Percentiles rank a stretch among this genome's conserved stretches.
Conservation (phyloP, 2,113 vertebrate genomes). For the Zapus hudsonius region DNA sequence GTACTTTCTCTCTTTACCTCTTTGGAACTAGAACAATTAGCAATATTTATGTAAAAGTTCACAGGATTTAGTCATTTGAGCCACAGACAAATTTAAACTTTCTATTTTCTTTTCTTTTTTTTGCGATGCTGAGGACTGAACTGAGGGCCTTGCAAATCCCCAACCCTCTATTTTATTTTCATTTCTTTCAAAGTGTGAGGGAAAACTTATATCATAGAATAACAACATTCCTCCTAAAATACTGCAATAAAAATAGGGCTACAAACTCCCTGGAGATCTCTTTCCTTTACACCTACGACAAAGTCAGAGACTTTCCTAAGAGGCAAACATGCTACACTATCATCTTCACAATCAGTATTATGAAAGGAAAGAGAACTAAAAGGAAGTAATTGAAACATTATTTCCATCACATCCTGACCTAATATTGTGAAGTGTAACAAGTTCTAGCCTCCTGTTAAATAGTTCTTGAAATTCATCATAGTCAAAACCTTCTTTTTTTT, state of each 20-base stretch:
- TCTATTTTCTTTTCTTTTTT: background rate
- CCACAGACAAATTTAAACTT: background rate
- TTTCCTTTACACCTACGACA: background rate
- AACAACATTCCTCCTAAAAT: slow-evolving; percentile 24
- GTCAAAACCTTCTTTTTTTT: background rate
- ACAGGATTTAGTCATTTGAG: slow-evolving; percentile 13
- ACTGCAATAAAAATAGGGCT: slow-evolving; percentile 27
- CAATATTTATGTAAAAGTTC: slow-evolving; percentile 20
- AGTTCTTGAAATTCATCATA: slow-evolving; percentile 30
- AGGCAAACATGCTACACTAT: background rate
- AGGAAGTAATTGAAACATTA: background rate
- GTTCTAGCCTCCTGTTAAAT: background rate
- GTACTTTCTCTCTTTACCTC: background rate
- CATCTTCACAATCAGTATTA: slow-evolving; percentile 4
- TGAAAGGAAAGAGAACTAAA: background rate
- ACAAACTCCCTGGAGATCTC: background rate
- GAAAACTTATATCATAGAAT: slow-evolving; percentile 39
- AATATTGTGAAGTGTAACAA: background rate
- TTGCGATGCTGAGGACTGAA: too few relatives aligned
- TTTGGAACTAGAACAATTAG: slow-evolving; percentile 11
- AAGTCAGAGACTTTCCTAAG: background rate
- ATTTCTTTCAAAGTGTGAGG: slow-evolving; percentile 47
- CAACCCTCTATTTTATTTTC: background rate
- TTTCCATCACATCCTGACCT: background rate
- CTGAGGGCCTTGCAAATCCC: too few relatives aligned